phyloP scores from a whole-genome alignment of 2,113 vertebrate genomes.

The Dolichotis patagonum region DNA sequence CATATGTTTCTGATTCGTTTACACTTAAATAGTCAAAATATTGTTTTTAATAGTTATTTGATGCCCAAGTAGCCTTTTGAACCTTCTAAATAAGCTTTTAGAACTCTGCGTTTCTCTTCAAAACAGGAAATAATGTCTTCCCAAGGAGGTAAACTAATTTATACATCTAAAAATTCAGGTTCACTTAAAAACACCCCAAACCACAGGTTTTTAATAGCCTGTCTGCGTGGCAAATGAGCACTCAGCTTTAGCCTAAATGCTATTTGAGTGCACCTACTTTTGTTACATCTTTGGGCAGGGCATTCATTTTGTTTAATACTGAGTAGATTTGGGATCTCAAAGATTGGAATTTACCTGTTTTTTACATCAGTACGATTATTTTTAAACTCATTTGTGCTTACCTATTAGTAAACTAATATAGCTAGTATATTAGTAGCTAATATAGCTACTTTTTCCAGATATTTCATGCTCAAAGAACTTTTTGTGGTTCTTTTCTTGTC shows the following conservation, averaged over 20 bases:
- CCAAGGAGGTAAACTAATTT: conserved; percentile 75
- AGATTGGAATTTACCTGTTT: neutral
- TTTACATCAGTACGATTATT: conserved; percentile 23
- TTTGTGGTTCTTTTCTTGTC: neutral
- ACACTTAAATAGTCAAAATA: conserved; percentile 85
- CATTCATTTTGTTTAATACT: neutral
- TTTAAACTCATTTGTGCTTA: neutral
- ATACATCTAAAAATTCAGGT: conserved; percentile 75
- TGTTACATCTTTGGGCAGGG: neutral
- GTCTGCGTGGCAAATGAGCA: conserved; percentile 45
- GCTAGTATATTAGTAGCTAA: neutral
- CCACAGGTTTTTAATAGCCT: conserved; percentile 61
- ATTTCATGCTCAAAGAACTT: conserved; percentile 8
- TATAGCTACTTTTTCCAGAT: neutral
- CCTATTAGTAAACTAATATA: neutral
- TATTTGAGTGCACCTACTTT: neutral
- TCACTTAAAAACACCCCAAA: conserved; percentile 68
- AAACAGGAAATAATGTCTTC: conserved; percentile 79
- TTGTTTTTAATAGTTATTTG: conserved; percentile 84
- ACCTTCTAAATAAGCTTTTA: conserved; percentile 78
- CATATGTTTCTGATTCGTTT: conserved; percentile 84
- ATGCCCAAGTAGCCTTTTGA: conserved; percentile 82
- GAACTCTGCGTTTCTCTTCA: conserved; percentile 71
- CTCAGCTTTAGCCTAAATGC: conserved; percentile 7
- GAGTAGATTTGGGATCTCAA: neutral